These are phyloP conservation scores for Spatula versicolor DNA, from an alignment of 2,797 vertebrate genomes.

Conservation along the genomic window DNA sequence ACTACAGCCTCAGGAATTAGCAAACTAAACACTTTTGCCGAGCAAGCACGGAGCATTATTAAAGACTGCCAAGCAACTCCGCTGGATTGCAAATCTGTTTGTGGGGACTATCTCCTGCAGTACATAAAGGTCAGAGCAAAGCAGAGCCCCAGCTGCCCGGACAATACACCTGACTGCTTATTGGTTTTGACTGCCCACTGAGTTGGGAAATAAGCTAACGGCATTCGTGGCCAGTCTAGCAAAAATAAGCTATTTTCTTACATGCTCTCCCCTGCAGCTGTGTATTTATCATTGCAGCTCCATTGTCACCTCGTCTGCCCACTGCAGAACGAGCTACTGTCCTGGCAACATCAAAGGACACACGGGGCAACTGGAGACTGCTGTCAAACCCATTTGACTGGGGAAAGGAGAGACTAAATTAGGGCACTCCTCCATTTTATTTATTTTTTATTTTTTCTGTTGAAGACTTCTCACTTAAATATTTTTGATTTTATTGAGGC, in stretches of 20 bases:
- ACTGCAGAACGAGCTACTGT: background rate
- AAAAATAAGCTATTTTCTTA: conserved; percentile 58
- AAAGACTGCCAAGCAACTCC: conserved; percentile 66
- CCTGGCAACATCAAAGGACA: background rate
- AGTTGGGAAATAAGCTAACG: conserved; percentile 53
- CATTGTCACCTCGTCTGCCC: conserved; percentile 24
- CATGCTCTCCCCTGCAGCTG: conserved; percentile 15
- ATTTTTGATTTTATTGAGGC: background rate
- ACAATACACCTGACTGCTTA: conserved; percentile 68
- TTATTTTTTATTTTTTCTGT: background rate
- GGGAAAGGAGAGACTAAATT: background rate
- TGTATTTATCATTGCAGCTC: conserved; percentile 21
- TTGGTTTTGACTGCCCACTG: conserved; percentile 68
- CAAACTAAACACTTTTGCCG: conserved; percentile 67
- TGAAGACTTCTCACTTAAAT: background rate
- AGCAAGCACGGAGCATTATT: conserved; percentile 61
- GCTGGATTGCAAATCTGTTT: conserved; percentile 38
- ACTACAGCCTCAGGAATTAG: conserved; percentile 58
- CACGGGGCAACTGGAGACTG: background rate
- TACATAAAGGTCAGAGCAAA: conserved; percentile 29
- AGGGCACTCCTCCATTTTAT: background rate
- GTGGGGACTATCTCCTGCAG: background rate
- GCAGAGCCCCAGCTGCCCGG: conserved; percentile 38
- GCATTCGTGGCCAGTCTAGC: conserved; percentile 41
- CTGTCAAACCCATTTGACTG: background rate